Evolutionary conservation across 2,113 vertebrate genomes (phyloP).

Genomic region (Montifringilla adamsi): DNA sequence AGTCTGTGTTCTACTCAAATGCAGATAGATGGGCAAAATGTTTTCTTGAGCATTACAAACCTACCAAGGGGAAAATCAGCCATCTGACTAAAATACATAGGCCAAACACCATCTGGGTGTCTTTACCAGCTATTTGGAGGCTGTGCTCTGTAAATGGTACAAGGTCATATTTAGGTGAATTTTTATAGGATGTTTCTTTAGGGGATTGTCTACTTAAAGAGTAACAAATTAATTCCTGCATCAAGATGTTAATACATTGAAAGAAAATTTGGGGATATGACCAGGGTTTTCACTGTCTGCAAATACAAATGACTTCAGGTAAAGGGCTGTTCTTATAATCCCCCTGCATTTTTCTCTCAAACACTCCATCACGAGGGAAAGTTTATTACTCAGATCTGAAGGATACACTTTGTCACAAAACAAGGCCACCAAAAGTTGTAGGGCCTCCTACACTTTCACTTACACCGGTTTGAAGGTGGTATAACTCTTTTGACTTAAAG

Average conservation of each 20-base stretch:
- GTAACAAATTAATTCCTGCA: slow-evolving; percentile 67
- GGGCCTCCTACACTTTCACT: neutral
- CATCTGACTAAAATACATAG: slow-evolving; percentile 74
- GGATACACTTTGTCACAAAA: slow-evolving; percentile 58
- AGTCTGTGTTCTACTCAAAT: slow-evolving; percentile 79
- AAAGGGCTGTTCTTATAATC: slow-evolving; percentile 54
- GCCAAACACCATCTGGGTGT: slow-evolving; percentile 73
- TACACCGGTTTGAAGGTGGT: neutral
- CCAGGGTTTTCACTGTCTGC: slow-evolving; percentile 58
- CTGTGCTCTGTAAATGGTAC: slow-evolving; percentile 70
- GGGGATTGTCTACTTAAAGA: slow-evolving; percentile 54
- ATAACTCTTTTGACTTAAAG: neutral
- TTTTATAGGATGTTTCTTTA: slow-evolving; percentile 68
- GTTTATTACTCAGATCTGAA: slow-evolving; percentile 55
- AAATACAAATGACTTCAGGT: slow-evolving; percentile 47
- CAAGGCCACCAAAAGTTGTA: slow-evolving; percentile 56
- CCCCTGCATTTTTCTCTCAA: slow-evolving; percentile 37
- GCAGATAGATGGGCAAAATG: slow-evolving; percentile 77
- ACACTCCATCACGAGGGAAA: neutral
- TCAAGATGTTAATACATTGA: slow-evolving; percentile 54
- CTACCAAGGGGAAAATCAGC: slow-evolving; percentile 78
- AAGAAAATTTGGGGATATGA: slow-evolving; percentile 62
- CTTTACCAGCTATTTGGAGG: slow-evolving; percentile 70
- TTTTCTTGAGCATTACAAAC: slow-evolving; percentile 77
- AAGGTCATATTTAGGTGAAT: slow-evolving; percentile 69